A percentile compares a stretch with the other conserved stretches of the same genome.
Evolutionary conservation across 2,113 vertebrate species (phyloP).

Genomic region (Actenoides hombroni): DNA sequence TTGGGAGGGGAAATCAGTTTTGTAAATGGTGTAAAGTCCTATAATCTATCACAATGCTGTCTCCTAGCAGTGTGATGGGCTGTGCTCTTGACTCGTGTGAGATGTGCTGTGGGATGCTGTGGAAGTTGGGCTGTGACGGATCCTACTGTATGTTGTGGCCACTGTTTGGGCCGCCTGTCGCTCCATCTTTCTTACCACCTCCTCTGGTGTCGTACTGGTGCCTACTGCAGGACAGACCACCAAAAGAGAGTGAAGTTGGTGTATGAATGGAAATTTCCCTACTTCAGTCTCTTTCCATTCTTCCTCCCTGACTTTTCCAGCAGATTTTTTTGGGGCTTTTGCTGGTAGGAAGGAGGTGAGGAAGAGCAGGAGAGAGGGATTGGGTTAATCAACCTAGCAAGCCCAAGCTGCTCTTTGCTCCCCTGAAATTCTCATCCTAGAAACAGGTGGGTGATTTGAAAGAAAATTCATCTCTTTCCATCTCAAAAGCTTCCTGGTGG

Average conservation of each 20-base stretch:
- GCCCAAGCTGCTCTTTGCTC: background rate
- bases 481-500: background rate
- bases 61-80: background rate
- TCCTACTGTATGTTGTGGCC: background rate
- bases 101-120: background rate
- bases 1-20: fast-evolving
- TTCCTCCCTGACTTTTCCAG: background rate
- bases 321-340: background rate
- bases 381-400: background rate
- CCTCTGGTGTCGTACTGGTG: background rate
- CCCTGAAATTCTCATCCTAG: background rate
- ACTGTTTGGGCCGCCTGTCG: fast-evolving
- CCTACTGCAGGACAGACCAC: background rate
- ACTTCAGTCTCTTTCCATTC: background rate
- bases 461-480: background rate
- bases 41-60: background rate
- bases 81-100: background rate
- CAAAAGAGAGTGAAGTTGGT: background rate
- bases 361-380: background rate
- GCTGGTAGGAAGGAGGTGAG: background rate
- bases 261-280: background rate
- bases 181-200: background rate
- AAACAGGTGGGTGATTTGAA: background rate
- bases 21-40: background rate
- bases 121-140: background rate